Evolutionary conservation across 2,113 vertebrate genomes (phyloP).

Genomic region (Herpailurus yagouaroundi): DNA sequence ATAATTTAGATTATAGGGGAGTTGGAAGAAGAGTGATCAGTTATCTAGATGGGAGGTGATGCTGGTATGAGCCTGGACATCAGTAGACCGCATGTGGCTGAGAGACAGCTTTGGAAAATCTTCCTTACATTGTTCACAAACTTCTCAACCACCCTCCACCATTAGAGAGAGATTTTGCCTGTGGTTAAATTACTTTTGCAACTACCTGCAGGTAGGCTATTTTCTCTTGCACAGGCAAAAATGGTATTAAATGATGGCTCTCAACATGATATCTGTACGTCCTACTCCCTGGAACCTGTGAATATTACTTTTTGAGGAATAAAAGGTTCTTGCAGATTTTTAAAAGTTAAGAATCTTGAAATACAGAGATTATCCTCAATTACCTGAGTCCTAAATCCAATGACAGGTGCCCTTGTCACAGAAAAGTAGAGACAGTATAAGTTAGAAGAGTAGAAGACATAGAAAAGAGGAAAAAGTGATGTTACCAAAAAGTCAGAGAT

Average conservation of each 20-base stretch:
- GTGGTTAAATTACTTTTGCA: background rate
- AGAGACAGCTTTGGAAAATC: background rate
- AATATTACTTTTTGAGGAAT: background rate
- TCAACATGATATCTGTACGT: background rate
- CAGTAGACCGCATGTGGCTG: background rate
- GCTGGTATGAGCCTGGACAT: background rate
- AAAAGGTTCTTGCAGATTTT: background rate
- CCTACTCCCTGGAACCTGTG: background rate
- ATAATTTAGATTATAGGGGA: background rate
- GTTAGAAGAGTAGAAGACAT: background rate
- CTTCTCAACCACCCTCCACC: too few relatives aligned
- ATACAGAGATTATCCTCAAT: background rate
- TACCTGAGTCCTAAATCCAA: background rate
- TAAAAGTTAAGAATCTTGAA: background rate
- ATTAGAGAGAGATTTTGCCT: background rate
- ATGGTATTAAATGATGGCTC: background rate
- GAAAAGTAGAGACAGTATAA: background rate
- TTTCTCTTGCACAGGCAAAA: background rate
- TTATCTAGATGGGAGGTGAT: background rate
- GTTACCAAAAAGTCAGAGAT: background rate
- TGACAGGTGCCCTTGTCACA: background rate
- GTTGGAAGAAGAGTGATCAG: background rate
- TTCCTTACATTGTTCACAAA: background rate
- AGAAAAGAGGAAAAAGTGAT: background rate
- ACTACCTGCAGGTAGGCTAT: background rate